Percentiles rank a stretch among this genome's conserved stretches.
phyloP scores from a whole-genome alignment of 2,797 vertebrate species.

The Malurus leucopterus region DNA sequence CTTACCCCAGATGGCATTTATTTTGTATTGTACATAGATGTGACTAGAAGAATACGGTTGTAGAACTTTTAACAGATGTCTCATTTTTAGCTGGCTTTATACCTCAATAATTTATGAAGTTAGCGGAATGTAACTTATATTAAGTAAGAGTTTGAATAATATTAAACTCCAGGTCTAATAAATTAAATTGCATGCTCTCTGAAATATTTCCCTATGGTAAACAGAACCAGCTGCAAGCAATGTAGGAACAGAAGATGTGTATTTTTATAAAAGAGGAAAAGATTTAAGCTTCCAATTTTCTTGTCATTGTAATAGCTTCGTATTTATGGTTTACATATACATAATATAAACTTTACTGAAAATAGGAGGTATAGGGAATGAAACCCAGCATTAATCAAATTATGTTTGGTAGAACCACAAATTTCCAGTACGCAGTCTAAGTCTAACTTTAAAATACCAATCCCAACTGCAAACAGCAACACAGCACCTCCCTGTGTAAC shows the following conservation, averaged over 20 bases:
- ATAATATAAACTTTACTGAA: conserved; percentile 32
- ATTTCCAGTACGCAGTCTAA: neutral
- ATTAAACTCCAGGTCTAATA: conserved; percentile 72
- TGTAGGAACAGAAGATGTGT: conserved; percentile 61
- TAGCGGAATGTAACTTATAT: conserved; percentile 72
- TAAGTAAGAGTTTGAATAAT: conserved; percentile 75
- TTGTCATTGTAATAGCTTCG: conserved; percentile 62
- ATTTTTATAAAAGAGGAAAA: conserved; percentile 66
- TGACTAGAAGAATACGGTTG: conserved; percentile 30
- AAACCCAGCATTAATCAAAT: conserved; percentile 35
- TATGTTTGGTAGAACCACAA: neutral
- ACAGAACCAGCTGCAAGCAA: conserved; percentile 73
- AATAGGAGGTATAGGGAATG: conserved; percentile 20
- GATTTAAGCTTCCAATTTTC: conserved; percentile 76
- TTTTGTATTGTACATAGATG: conserved; percentile 31
- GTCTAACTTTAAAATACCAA: neutral
- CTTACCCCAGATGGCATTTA: conserved; percentile 62
- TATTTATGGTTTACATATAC: conserved; percentile 63
- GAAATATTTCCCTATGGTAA: conserved; percentile 70
- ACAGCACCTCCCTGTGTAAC: neutral
- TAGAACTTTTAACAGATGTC: conserved; percentile 71
- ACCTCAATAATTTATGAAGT: conserved; percentile 74
- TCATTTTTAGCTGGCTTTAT: conserved; percentile 70
- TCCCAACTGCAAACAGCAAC: neutral
- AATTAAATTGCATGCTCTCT: conserved; percentile 72